A percentile compares a stretch with the other conserved stretches of the same genome.
phyloP scores from a whole-genome alignment of 2,888 invertebrate genomes.

The Chrysolina oricalcia region DNA sequence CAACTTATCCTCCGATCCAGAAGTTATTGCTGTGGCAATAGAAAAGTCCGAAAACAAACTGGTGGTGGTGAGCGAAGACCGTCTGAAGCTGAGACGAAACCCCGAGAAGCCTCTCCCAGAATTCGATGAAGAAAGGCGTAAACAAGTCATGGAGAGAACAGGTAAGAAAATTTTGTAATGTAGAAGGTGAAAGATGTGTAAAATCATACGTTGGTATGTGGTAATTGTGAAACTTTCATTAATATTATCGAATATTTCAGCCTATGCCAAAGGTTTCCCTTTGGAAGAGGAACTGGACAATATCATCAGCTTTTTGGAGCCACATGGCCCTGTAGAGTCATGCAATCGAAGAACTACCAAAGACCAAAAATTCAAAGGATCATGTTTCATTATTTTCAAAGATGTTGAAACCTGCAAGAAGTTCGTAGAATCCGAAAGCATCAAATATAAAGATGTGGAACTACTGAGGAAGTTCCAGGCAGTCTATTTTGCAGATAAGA shows the following conservation, averaged over 20 bases:
- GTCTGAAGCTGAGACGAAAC: conserved; percentile 80
- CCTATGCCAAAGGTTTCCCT: conserved; percentile 92
- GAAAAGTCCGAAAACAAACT: conserved; percentile 83
- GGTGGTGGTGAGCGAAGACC: conserved; percentile 79
- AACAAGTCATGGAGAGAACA: conserved; percentile 83
- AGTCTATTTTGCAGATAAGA: conserved; percentile 80
- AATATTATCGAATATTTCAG: conserved; percentile 60
- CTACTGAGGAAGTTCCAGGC: conserved; percentile 82
- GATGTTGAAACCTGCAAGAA: conserved; percentile 86
- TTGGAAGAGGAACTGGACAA: conserved; percentile 79
- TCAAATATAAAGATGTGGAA: conserved; percentile 80
- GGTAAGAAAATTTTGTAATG: conserved; percentile 59
- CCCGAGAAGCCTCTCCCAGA: conserved; percentile 86
- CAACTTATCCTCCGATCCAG: conserved; percentile 79
- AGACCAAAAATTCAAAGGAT: conserved; percentile 88
- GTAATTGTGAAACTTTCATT: background rate
- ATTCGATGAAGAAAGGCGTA: conserved; percentile 87
- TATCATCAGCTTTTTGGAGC: conserved; percentile 82
- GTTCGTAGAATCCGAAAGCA: conserved; percentile 79
- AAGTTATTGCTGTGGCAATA: conserved; percentile 83
- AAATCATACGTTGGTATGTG: too few relatives aligned
- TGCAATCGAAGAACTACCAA: conserved; percentile 78
- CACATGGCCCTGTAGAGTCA: conserved; percentile 78
- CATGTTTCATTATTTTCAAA: conserved; percentile 91
- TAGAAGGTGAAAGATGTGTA: background rate